Percentiles rank a stretch among this genome's conserved stretches.
phyloP scores from a whole-genome alignment of 1,140 invertebrate genomes.

The Zophobas morio region DNA sequence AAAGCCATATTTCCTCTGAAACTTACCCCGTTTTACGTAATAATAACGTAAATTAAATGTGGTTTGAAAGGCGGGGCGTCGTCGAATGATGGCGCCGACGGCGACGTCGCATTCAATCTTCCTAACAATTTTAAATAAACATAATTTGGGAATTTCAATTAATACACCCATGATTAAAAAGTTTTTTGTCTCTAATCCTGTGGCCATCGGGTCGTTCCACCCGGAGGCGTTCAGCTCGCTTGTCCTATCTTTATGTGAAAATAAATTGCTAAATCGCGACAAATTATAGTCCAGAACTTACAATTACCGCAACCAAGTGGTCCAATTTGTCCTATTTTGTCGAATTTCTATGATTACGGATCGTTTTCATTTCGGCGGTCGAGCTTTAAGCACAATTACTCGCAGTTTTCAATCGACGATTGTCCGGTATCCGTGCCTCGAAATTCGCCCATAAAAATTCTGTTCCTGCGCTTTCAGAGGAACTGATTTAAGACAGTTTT shows the following conservation, averaged over 20 bases:
- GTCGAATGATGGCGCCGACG: constrained; percentile 50
- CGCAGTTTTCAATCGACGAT: background rate
- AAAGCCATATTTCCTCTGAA: constrained; percentile 21
- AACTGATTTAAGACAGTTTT: too few relatives aligned
- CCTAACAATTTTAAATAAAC: constrained; percentile 26
- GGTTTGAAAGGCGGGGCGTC: constrained; percentile 51
- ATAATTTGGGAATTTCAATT: constrained; percentile 8
- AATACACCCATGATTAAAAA: constrained; percentile 9
- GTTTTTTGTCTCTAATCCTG: constrained; percentile 18
- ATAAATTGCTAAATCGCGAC: constrained; percentile 51
- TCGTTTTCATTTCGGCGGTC: constrained; percentile 47
- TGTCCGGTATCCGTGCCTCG: too few relatives aligned
- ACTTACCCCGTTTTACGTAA: constrained; percentile 32
- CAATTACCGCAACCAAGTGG: background rate
- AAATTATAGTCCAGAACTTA: constrained; percentile 46
- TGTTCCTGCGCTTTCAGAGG: too few relatives aligned
- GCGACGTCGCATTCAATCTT: constrained; percentile 20
- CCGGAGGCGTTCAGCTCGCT: constrained; percentile 5
- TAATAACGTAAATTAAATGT: constrained; percentile 38
- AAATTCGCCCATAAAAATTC: too few relatives aligned
- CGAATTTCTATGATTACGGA: constrained; percentile 49
- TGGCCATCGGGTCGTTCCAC: background rate
- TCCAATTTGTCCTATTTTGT: constrained; percentile 50
- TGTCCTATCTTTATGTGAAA: constrained; percentile 21
- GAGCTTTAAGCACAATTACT: constrained; percentile 17